phyloP scores from a whole-genome alignment of 2,888 invertebrate species.

The Ariolimax columbianus region DNA sequence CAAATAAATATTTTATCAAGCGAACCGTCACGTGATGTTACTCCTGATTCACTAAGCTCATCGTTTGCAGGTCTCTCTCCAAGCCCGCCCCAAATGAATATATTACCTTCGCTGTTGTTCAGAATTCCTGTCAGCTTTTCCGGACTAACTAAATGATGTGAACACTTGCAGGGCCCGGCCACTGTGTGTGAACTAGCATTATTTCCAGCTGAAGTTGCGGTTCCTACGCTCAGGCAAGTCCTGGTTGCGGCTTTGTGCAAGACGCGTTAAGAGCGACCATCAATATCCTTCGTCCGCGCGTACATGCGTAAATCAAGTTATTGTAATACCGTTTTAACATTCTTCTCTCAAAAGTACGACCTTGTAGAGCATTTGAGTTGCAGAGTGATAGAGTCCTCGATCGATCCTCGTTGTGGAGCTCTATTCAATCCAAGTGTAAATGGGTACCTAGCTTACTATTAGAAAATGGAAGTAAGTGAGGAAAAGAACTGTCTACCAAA shows the following conservation, averaged over 20 bases:
- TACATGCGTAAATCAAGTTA: too few relatives aligned
- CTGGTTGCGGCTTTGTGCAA: neutral
- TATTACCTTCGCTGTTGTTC: neutral
- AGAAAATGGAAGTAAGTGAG: too few relatives aligned
- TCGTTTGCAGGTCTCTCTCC: neutral
- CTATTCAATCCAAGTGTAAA: too few relatives aligned
- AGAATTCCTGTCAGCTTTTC: neutral
- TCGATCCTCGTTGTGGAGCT: too few relatives aligned
- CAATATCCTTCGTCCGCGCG: neutral
- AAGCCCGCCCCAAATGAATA: neutral
- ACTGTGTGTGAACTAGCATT: neutral
- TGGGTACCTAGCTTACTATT: too few relatives aligned
- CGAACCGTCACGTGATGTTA: constrained; percentile 36
- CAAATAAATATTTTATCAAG: constrained; percentile 44
- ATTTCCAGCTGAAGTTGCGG: neutral
- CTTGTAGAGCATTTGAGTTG: too few relatives aligned
- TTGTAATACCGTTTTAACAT: too few relatives aligned
- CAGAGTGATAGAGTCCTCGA: too few relatives aligned
- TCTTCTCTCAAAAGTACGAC: too few relatives aligned
- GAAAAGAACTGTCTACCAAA: too few relatives aligned
- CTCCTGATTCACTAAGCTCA: neutral
- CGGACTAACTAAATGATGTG: too few relatives aligned
- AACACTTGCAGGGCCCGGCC: neutral
- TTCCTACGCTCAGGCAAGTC: neutral
- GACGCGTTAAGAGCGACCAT: neutral